Percentiles rank a stretch among this genome's conserved stretches.
Evolutionary conservation across 1,140 invertebrate genomes (phyloP).

Genomic region (Apolygus lucorum): DNA sequence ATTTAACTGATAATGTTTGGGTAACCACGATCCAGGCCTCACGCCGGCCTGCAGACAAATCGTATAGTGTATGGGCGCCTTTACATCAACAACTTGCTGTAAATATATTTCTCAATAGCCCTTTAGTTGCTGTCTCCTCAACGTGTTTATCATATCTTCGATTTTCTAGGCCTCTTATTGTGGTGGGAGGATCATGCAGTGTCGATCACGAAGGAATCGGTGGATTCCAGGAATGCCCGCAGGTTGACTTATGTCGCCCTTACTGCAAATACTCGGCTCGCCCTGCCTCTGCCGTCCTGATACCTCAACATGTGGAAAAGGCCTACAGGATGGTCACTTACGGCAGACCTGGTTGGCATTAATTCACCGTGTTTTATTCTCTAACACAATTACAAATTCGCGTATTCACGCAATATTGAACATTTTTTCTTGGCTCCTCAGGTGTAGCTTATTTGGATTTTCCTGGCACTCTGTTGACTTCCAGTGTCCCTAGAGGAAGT

Average conservation of each 20-base stretch:
- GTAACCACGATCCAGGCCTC: no score
- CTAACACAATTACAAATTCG: no score
- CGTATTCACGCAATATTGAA: no score
- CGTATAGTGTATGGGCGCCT: no score
- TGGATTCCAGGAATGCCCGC: conserved; percentile 90
- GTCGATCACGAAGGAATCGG: conserved; percentile 87
- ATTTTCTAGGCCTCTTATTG: conserved; percentile 64
- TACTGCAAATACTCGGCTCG: conserved; percentile 87
- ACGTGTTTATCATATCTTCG: no score
- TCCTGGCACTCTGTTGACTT: conserved; percentile 68
- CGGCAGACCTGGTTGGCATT: conserved; percentile 63
- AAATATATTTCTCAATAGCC: no score
- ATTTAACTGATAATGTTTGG: no score
- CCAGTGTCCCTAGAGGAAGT: conserved; percentile 40
- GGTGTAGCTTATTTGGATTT: conserved; percentile 82
- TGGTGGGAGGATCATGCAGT: conserved; percentile 83
- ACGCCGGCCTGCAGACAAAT: no score
- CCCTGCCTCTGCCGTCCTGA: conserved; percentile 68
- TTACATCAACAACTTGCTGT: no score
- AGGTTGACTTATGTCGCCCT: conserved; percentile 72
- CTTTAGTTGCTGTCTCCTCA: no score
- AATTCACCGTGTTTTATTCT: no score
- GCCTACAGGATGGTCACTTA: conserved; percentile 73
- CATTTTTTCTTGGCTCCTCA: conserved; percentile 33
- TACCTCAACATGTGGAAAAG: conserved; percentile 87